Conservation (phyloP, 2,113 vertebrate genomes). For the Dunckerocampus dactyliophorus region DNA sequence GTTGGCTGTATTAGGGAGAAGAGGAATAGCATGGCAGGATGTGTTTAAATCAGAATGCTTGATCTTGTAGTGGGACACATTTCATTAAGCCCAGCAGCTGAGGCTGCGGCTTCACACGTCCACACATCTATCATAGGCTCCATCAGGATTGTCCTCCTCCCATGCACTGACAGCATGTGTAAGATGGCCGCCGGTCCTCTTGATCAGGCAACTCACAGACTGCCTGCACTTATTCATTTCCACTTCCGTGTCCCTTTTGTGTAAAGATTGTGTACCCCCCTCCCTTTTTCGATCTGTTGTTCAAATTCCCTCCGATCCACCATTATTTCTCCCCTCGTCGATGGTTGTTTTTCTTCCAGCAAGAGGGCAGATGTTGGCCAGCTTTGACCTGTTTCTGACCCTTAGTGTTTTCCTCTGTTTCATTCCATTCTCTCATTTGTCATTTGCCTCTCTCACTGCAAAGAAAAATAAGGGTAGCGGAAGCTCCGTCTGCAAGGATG, state of each 20-base stretch:
- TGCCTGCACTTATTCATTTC: conserved; percentile 51
- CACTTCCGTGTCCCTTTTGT: conserved; percentile 45
- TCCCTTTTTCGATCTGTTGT: background rate
- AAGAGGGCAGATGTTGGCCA: conserved; percentile 25
- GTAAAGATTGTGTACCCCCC: conserved; percentile 28
- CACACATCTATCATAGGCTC: conserved; percentile 70
- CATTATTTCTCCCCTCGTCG: conserved; percentile 35
- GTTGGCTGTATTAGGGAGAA: conserved; percentile 59
- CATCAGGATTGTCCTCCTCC: conserved; percentile 54
- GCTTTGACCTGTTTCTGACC: conserved; percentile 19
- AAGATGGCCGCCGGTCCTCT: conserved; percentile 40
- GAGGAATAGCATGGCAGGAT: conserved; percentile 61
- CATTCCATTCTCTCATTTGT: conserved; percentile 26
- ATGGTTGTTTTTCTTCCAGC: conserved; percentile 7
- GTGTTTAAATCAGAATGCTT: conserved; percentile 70
- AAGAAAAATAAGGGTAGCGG: background rate
- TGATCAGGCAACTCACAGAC: conserved; percentile 57
- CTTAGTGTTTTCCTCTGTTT: conserved; percentile 27
- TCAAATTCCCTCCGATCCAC: conserved; percentile 8
- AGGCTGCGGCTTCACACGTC: conserved; percentile 55
- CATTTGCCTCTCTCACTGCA: background rate
- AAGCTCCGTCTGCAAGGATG: background rate
- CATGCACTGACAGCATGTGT: conserved; percentile 50
- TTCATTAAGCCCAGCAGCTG: conserved; percentile 76
- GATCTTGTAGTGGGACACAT: conserved; percentile 72